These are phyloP conservation scores for Ochropacha duplaris DNA, from an alignment of 2,888 invertebrate species.

Conservation along the genomic window DNA sequence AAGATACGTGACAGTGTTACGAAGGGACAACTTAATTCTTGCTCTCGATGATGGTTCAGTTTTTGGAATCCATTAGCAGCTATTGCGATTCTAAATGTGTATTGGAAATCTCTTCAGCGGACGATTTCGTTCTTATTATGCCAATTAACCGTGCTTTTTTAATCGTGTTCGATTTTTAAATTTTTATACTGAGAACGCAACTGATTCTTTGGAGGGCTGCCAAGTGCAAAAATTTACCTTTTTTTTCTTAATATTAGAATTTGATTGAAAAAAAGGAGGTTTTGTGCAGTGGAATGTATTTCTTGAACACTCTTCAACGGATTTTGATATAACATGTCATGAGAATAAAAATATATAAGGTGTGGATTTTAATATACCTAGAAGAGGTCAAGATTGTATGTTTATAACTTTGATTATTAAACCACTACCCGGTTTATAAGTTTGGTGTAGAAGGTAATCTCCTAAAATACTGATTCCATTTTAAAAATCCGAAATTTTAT, in stretches of 20 bases:
- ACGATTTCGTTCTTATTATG: conserved; percentile 35
- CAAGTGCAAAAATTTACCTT: background rate
- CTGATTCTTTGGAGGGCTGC: background rate
- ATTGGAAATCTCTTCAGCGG: conserved; percentile 28
- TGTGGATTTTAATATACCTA: no score
- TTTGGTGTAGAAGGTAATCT: no score
- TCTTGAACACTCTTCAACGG: no score
- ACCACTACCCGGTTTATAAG: no score
- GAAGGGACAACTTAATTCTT: conserved; percentile 50
- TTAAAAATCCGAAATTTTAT: no score
- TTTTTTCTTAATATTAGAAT: background rate
- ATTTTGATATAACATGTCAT: no score
- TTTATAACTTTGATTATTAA: no score
- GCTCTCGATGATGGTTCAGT: conserved; percentile 40
- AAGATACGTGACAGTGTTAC: conserved; percentile 47
- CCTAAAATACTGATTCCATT: no score
- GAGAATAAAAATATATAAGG: no score
- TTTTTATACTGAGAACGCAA: background rate
- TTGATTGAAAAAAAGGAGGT: no score
- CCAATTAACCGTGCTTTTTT: conserved; percentile 32
- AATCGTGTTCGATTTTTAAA: conserved; percentile 8
- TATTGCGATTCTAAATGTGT: conserved; percentile 46
- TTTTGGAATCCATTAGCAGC: conserved; percentile 44
- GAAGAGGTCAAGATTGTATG: no score
- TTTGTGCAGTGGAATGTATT: no score